These are phyloP conservation scores for Loris lydekkerianus DNA, from an alignment of 2,797 vertebrate genomes.

Conservation along the genomic window DNA sequence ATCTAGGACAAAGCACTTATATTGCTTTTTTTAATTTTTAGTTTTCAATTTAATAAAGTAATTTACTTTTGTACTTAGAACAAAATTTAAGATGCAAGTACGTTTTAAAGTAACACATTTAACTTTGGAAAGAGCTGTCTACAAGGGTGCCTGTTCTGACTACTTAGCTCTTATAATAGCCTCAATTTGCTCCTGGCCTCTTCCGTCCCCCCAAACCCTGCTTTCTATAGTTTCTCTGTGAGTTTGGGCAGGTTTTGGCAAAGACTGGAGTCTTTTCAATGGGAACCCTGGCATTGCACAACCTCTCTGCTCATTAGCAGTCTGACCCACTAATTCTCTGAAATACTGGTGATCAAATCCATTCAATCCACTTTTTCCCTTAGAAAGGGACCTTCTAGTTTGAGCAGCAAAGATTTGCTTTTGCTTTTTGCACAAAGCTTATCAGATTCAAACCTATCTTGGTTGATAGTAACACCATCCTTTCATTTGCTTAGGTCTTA, in stretches of 20 bases:
- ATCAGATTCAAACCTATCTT: neutral
- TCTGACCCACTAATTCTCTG: constrained; percentile 85
- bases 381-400: constrained; percentile 1
- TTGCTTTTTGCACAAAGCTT: constrained; percentile 36
- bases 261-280: constrained; percentile 85
- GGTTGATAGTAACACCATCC: neutral
- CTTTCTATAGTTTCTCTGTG: constrained; percentile 64
- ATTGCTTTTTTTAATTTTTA: constrained; percentile 61
- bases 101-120: constrained; percentile 10
- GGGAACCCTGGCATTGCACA: constrained; percentile 72
- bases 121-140: constrained; percentile 33
- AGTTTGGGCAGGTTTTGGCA: constrained; percentile 81
- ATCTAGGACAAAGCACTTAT: constrained; percentile 67
- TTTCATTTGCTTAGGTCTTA: neutral
- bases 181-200: neutral
- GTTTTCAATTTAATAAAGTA: constrained; percentile 76
- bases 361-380: constrained; percentile 33
- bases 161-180: neutral
- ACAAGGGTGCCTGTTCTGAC: neutral
- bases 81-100: constrained; percentile 49
- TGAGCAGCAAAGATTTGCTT: constrained; percentile 24
- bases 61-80: constrained; percentile 70
- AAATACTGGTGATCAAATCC: constrained; percentile 86
- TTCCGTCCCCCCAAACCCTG: accelerated
- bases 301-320: constrained; percentile 84